phyloP scores from a whole-genome alignment of 2,797 vertebrate species.

The Galagoides demidoff region DNA sequence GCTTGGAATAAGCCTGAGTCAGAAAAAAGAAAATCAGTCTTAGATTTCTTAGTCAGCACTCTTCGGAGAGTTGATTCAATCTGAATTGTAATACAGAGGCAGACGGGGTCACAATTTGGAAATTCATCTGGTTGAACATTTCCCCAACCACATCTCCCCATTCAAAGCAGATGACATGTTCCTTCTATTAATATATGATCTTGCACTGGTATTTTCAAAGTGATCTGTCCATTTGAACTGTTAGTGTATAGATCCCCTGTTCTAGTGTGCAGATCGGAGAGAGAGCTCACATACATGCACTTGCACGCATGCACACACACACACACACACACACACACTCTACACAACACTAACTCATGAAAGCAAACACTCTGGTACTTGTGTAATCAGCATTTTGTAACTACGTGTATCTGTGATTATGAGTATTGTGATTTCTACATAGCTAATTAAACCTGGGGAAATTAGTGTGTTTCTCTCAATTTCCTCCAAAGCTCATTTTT shows the following conservation, averaged over 20 bases:
- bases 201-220: not conserved
- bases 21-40: not conserved
- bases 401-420: constrained; percentile 50
- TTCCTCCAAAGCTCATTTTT: constrained; percentile 78
- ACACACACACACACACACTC: not conserved
- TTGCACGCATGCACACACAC: too few species aligned
- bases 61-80: not conserved
- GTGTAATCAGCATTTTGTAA: constrained; percentile 64
- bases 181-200: not conserved
- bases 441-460: constrained; percentile 71
- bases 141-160: not conserved
- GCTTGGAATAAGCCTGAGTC: not conserved
- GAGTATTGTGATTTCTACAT: constrained; percentile 65
- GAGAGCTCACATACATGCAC: not conserved
- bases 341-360: not conserved
- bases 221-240: not conserved
- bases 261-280: not conserved
- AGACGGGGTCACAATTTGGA: not conserved
- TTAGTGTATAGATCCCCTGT: not conserved
- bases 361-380: constrained; percentile 35
- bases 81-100: not conserved
- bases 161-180: not conserved
- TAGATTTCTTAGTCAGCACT: not conserved
- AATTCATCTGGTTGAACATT: not conserved
- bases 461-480: constrained; percentile 76